Base-by-base conservation (phyloP, 2,113 vertebrate genomes). In the Hyperopisus bebe region DNA sequence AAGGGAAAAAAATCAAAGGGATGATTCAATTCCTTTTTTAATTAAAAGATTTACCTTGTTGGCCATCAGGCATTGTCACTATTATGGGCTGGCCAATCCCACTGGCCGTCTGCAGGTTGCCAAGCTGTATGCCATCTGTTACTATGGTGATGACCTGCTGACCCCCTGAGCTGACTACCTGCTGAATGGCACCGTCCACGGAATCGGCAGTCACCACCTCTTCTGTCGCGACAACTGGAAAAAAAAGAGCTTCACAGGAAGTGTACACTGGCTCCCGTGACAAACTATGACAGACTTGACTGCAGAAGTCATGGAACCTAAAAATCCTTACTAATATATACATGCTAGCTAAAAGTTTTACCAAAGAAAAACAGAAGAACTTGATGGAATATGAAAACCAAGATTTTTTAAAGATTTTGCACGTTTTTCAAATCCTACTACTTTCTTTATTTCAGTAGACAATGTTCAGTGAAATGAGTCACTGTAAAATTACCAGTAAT, bases 91-190 rank as follows among this genome's bases (percentile, higher is more conserved):
- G 97, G 44, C 96, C 96, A 91, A 97, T 96, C 0, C 96, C 96
- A 90, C 96, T 95, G 24, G 92, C 93, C 0, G 97, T 96, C 92
- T 97, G 97, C 89, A 98, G 94, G 90, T 97, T 98, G 80, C 97
- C 96, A 66, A 98, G 95, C 91, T 97, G 97, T 91, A 97, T 97
- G 91, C 97, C 96, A 0, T 97, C 97, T 0, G 97, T 97, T 53
- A 98, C 97, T 93, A 98, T 97, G 35, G 97, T 98, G 91, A 98
- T 98, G 80, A 98, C 97, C 92, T 97, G 97, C 89, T 98, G 97
- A 86, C 97, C 97, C 90, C 97, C 97, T 89, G 97, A 97, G 92
- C 97, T 97, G 92, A 97, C 96, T 70, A 97, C 97, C 91, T 98
- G 97, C 90, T 97, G 97, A 91, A 98, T 97, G 92, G 97, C 97